Conservation (phyloP, 2,888 invertebrate genomes). For the Muscina levida region DNA sequence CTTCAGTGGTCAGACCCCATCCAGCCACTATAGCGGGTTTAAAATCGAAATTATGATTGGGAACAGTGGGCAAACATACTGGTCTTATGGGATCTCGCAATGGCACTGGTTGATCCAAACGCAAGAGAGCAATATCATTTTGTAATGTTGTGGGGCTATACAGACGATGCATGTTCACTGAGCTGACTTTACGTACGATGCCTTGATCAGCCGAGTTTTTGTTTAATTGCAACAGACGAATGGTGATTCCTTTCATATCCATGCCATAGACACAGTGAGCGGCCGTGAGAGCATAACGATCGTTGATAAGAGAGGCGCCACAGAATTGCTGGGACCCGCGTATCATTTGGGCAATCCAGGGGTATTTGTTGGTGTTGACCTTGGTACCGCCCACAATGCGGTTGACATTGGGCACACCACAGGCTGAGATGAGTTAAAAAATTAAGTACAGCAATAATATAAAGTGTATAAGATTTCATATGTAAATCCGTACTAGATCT, state of each 20-base stretch:
- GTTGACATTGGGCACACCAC: slow-evolving; percentile 77
- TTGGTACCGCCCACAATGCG: slow-evolving; percentile 77
- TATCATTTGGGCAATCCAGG: slow-evolving; percentile 78
- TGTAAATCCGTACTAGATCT: too few relatives aligned
- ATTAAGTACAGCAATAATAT: too few relatives aligned
- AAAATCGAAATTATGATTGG: slow-evolving; percentile 72
- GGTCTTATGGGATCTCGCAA: slow-evolving; percentile 73
- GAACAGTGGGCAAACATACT: slow-evolving; percentile 74
- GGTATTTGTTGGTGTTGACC: slow-evolving; percentile 77
- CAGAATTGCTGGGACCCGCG: slow-evolving; percentile 73
- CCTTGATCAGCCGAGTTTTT: slow-evolving; percentile 71
- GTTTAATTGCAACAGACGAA: slow-evolving; percentile 74
- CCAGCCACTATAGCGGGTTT: slow-evolving; percentile 76
- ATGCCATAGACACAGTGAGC: slow-evolving; percentile 76
- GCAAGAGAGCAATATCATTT: slow-evolving; percentile 76
- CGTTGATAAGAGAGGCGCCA: slow-evolving; percentile 77
- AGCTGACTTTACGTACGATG: slow-evolving; percentile 71
- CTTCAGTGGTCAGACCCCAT: slow-evolving; percentile 75
- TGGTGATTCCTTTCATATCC: slow-evolving; percentile 69
- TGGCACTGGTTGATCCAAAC: slow-evolving; percentile 72
- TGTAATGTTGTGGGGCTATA: slow-evolving; percentile 73
- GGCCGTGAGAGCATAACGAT: slow-evolving; percentile 77
- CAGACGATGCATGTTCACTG: slow-evolving; percentile 70
- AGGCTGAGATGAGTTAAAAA: slow-evolving; percentile 70
- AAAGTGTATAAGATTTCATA: too few relatives aligned